These are phyloP conservation scores for Thymelicus acteon DNA, from an alignment of 2,888 invertebrate species.

Conservation along the genomic window DNA sequence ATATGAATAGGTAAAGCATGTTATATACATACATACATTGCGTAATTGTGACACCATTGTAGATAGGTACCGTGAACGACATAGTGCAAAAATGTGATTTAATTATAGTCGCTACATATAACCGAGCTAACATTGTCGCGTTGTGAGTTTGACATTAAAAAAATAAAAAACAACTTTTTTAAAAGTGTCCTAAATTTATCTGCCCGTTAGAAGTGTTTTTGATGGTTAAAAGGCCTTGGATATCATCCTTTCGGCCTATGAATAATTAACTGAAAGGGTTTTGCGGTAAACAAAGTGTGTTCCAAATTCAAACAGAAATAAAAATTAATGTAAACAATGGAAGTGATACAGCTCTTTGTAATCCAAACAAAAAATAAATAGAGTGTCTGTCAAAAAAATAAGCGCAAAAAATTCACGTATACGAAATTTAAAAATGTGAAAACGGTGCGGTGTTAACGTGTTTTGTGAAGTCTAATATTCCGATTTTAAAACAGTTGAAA, in stretches of 20 bases:
- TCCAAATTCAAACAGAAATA: not conserved
- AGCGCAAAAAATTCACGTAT: constrained; percentile 10
- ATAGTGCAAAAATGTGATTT: constrained; percentile 64
- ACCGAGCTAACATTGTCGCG: constrained; percentile 74
- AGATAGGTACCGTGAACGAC: constrained; percentile 53
- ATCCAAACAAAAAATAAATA: constrained; percentile 6
- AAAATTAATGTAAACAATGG: constrained; percentile 2
- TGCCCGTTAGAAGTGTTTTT: not conserved
- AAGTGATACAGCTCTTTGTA: not conserved
- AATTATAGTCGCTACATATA: constrained; percentile 71
- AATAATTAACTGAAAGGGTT: not conserved
- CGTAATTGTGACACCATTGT: constrained; percentile 53
- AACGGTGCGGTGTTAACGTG: constrained; percentile 10
- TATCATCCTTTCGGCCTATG: not conserved
- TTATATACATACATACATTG: constrained; percentile 18
- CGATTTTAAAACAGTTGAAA: constrained; percentile 25
- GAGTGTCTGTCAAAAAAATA: constrained; percentile 6
- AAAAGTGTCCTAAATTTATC: not conserved
- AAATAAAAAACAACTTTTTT: not conserved
- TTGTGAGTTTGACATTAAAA: constrained; percentile 56
- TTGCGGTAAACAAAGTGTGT: constrained; percentile 5
- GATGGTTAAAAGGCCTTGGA: not conserved
- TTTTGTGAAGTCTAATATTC: constrained; percentile 17
- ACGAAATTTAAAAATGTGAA: constrained; percentile 10
- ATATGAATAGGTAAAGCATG: constrained; percentile 14